Evolutionary conservation across 1,140 invertebrate species (phyloP).

Genomic region (Semibalanus balanoides): DNA sequence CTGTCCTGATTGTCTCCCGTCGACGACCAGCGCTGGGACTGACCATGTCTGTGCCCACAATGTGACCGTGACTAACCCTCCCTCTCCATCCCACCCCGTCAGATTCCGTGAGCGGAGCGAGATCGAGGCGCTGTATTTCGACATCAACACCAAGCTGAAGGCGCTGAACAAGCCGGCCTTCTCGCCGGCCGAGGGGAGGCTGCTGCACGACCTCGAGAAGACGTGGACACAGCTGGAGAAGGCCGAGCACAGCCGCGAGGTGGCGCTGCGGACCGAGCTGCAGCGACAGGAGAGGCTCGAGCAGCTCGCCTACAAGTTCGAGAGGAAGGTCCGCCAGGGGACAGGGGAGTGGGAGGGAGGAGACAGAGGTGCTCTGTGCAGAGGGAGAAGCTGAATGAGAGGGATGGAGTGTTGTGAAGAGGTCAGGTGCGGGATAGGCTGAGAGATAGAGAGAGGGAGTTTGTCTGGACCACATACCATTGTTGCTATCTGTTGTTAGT

Average conservation of each 20-base stretch:
- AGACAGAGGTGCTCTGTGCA: background rate
- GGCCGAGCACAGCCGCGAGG: conserved; percentile 85
- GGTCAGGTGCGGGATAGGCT: no score
- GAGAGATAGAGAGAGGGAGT: background rate
- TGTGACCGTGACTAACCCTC: no score
- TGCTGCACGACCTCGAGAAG: conserved; percentile 40
- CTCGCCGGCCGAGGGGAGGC: conserved; percentile 73
- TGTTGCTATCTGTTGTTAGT: no score
- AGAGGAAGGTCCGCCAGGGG: conserved; percentile 53
- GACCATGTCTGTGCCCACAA: no score
- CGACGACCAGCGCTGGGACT: no score
- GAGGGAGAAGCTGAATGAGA: no score
- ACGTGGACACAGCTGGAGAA: conserved; percentile 86
- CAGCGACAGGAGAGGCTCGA: conserved; percentile 85
- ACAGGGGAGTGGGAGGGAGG: background rate
- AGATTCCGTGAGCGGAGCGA: conserved; percentile 91
- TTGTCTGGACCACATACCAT: no score
- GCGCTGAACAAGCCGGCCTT: conserved; percentile 76
- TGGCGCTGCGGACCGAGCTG: conserved; percentile 79
- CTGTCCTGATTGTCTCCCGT: no score
- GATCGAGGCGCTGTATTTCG: conserved; percentile 90
- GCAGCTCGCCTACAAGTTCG: conserved; percentile 90
- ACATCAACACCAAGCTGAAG: conserved; percentile 91
- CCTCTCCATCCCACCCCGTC: conserved; percentile 5
- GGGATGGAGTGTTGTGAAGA: no score